A percentile compares a stretch with the other conserved stretches of the same genome.
These are phyloP conservation scores for Carassius auratus DNA, from an alignment of 2,113 vertebrate genomes.

Conservation along the genomic window DNA sequence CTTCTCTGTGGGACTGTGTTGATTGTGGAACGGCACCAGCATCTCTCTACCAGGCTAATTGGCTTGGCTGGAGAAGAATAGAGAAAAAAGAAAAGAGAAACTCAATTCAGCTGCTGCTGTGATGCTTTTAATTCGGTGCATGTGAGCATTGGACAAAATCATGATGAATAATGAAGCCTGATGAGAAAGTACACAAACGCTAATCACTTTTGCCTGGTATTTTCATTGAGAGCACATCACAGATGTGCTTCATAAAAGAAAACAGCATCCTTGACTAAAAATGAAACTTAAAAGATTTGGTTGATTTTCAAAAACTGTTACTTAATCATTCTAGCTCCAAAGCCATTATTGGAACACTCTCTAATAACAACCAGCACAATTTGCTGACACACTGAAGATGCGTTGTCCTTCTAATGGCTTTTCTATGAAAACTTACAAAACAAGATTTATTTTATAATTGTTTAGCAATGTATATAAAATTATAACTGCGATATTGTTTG, in stretches of 20 bases:
- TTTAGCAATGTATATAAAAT: neutral
- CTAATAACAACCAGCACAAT: conserved; percentile 1
- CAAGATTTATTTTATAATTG: neutral
- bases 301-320: neutral
- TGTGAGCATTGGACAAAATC: neutral
- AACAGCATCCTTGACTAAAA: conserved; percentile 3
- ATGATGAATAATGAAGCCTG: neutral
- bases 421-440: neutral
- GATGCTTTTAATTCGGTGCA: neutral
- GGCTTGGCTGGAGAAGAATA: conserved; percentile 82
- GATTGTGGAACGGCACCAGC: conserved; percentile 89
- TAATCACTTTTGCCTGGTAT: neutral
- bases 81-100: neutral
- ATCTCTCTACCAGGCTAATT: conserved; percentile 93
- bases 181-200: neutral
- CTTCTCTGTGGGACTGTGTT: conserved; percentile 82
- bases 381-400: neutral
- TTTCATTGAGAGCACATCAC: neutral
- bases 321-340: neutral
- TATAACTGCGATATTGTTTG: neutral
- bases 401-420: neutral
- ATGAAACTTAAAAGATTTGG: conserved; percentile 20
- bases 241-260: neutral
- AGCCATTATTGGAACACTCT: conserved; percentile 6
- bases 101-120: neutral